phyloP scores from a whole-genome alignment of 2,113 vertebrate genomes.

The Dermatemys mawii region DNA sequence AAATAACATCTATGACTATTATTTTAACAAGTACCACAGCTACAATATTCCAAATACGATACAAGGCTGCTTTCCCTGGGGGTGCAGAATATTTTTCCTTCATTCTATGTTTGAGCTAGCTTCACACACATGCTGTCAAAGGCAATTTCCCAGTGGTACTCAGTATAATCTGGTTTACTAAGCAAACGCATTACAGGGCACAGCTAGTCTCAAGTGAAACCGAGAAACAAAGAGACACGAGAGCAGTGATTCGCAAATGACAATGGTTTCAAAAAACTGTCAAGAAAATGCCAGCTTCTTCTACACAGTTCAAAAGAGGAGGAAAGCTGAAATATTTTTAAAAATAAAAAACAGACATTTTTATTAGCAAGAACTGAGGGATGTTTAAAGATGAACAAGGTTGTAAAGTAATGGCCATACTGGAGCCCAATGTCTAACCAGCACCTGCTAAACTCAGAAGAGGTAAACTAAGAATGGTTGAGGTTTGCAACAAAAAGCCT shows the following conservation, averaged over 20 bases:
- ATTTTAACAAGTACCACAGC: neutral
- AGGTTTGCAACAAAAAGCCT: neutral
- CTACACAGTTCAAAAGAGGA: neutral
- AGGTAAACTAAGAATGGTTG: neutral
- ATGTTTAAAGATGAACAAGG: neutral
- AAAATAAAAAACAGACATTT: neutral
- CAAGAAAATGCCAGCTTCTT: slow-evolving; percentile 30
- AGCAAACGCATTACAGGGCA: neutral
- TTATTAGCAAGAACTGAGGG: neutral
- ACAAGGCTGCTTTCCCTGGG: neutral
- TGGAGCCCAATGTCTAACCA: fast-evolving
- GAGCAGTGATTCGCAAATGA: neutral
- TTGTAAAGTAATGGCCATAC: neutral
- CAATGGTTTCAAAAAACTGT: slow-evolving; percentile 37
- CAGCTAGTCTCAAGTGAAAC: slow-evolving; percentile 10
- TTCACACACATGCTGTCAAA: neutral
- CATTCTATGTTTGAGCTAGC: neutral
- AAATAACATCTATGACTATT: neutral
- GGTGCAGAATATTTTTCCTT: neutral
- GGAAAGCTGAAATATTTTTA: neutral
- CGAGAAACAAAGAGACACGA: neutral
- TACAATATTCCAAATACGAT: neutral
- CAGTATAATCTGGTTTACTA: neutral
- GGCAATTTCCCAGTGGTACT: neutral
- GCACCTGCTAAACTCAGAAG: neutral